phyloP scores from a whole-genome alignment of 2,797 vertebrate species.

The Chelmon rostratus region DNA sequence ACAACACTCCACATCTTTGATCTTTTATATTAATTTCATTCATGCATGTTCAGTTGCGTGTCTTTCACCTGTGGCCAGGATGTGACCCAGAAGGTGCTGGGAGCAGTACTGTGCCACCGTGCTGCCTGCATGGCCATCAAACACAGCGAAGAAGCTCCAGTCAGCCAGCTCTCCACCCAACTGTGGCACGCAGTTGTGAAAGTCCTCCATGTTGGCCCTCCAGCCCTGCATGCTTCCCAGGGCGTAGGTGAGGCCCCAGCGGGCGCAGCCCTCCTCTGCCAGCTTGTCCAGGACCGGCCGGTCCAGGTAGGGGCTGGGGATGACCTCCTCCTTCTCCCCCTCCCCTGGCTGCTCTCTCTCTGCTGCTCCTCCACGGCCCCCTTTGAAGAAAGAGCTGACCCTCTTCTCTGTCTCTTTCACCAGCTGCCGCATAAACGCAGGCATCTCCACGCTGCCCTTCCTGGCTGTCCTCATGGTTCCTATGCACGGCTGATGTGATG shows the following conservation, averaged over 20 bases:
- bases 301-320: conserved; percentile 84
- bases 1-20: background rate
- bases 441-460: conserved; percentile 86
- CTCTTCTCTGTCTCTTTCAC: conserved; percentile 88
- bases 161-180: conserved; percentile 81
- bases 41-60: conserved; percentile 5
- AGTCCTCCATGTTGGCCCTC: conserved; percentile 90
- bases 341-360: conserved; percentile 71
- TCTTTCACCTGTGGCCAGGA: conserved; percentile 79
- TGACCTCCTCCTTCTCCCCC: conserved; percentile 77
- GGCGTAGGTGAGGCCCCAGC: conserved; percentile 83
- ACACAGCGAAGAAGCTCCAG: conserved; percentile 90
- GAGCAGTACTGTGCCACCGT: conserved; percentile 87
- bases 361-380: conserved; percentile 79
- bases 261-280: conserved; percentile 81
- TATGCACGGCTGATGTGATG: conserved; percentile 26
- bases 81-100: conserved; percentile 85
- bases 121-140: conserved; percentile 87
- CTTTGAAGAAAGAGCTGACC: conserved; percentile 88
- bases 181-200: conserved; percentile 86
- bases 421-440: conserved; percentile 86
- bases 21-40: background rate
- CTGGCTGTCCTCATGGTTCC: conserved; percentile 83
- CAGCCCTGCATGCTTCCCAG: conserved; percentile 89
- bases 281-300: conserved; percentile 86